Conservation (phyloP, 2,113 vertebrate species). For the Eidolon helvum region DNA sequence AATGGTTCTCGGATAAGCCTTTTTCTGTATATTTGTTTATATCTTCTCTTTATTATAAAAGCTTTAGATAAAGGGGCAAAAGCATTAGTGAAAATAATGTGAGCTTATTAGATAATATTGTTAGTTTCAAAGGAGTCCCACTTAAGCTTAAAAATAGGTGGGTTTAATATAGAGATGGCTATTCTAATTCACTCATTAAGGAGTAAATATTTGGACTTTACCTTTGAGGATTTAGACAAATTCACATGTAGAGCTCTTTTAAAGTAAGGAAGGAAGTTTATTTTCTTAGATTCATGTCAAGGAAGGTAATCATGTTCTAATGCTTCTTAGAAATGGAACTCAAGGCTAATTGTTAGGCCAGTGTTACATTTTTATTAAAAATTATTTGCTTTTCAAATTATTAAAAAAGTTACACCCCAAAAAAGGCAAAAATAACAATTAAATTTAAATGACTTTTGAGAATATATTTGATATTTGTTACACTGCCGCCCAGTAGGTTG, state of each 20-base stretch:
- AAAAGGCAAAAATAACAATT: neutral
- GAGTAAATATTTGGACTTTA: conserved; percentile 38
- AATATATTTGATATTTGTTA: neutral
- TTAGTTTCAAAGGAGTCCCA: neutral
- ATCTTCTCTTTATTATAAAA: conserved; percentile 38
- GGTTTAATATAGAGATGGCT: conserved; percentile 11
- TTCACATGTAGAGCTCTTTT: neutral
- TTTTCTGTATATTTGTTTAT: neutral
- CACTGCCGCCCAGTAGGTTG: neutral
- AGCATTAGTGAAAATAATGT: conserved; percentile 48
- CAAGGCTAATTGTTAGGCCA: neutral
- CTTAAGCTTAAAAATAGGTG: conserved; percentile 20
- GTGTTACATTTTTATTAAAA: neutral
- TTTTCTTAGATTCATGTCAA: neutral
- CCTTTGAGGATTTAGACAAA: conserved; percentile 25
- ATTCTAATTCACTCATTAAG: conserved; percentile 43
- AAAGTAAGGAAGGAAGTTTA: neutral
- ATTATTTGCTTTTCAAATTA: neutral
- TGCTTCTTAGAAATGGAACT: neutral
- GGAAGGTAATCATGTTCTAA: neutral
- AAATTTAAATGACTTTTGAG: neutral
- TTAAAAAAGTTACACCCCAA: neutral
- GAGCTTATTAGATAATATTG: conserved; percentile 27
- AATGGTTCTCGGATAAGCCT: neutral
- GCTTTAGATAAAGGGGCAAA: conserved; percentile 3